Percentiles rank a stretch among this genome's conserved stretches.
These are phyloP conservation scores for Nemopilema nomurai DNA, from an alignment of 30 jellyfish, hydroid and myxozoan species.

Conservation along the genomic window DNA sequence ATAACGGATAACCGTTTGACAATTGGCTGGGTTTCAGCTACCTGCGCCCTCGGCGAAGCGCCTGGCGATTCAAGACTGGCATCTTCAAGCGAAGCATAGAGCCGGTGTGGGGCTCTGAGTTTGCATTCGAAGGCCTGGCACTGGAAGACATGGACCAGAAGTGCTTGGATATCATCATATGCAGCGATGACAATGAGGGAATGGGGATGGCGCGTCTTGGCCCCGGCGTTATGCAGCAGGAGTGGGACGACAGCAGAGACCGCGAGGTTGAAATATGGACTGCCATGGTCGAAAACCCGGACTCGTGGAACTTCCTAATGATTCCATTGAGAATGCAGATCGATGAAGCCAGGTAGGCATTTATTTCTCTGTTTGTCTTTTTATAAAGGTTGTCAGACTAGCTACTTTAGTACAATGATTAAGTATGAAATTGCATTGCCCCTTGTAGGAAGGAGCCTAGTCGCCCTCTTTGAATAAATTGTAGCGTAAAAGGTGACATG, in stretches of 20 bases:
- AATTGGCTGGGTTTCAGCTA: too few species aligned
- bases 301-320: constrained; percentile 69
- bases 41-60: constrained; percentile 64
- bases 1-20: too few species aligned
- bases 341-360: constrained; percentile 32
- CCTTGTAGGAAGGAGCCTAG: too few species aligned
- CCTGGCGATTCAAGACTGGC: constrained; percentile 70
- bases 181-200: constrained; percentile 56
- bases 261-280: constrained; percentile 87
- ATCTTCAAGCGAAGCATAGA: constrained; percentile 75
- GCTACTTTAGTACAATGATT: neutral
- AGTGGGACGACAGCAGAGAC: constrained; percentile 93
- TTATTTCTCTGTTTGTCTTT: neutral
- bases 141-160: constrained; percentile 62
- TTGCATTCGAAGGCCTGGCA: constrained; percentile 54
- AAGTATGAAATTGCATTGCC: too few species aligned
- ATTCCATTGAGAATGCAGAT: constrained; percentile 66
- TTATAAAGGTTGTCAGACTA: neutral
- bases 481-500: too few species aligned
- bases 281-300: constrained; percentile 78
- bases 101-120: constrained; percentile 82
- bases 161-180: constrained; percentile 66
- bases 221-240: constrained; percentile 68
- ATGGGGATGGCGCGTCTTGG: constrained; percentile 88
- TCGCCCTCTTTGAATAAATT: neutral